Percentiles rank a stretch among this genome's conserved stretches.
phyloP scores from a whole-genome alignment of 2,888 invertebrate species.

The Tridacna gigas region DNA sequence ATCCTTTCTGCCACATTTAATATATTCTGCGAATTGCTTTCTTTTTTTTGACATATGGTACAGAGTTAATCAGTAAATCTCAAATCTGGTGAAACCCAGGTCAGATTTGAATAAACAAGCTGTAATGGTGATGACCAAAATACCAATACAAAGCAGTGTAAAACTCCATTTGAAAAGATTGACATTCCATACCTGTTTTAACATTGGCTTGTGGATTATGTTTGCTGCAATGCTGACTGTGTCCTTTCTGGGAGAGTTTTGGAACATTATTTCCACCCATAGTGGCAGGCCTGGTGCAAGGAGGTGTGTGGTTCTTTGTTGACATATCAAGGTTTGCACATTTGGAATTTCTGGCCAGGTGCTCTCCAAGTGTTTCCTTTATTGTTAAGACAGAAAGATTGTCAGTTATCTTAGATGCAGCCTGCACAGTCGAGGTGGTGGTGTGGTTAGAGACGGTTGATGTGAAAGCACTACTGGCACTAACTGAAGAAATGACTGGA shows the following conservation, averaged over 20 bases:
- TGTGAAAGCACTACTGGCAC: conserved; percentile 76
- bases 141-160: no score
- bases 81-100: no score
- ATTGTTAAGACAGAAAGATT: conserved; percentile 59
- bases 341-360: conserved; percentile 51
- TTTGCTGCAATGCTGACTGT: conserved; percentile 75
- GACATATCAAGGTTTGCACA: conserved; percentile 50
- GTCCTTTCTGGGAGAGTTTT: conserved; percentile 65
- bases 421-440: conserved; percentile 54
- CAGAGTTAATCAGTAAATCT: no score
- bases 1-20: no score
- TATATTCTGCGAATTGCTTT: no score
- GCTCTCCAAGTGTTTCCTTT: conserved; percentile 56
- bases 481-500: conserved; percentile 56
- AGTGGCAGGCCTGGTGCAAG: conserved; percentile 77
- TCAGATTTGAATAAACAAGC: no score
- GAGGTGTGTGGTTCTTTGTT: conserved; percentile 62
- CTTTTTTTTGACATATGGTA: no score
- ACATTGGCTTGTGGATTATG: conserved; percentile 58
- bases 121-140: no score
- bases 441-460: conserved; percentile 59
- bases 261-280: conserved; percentile 74
- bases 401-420: conserved; percentile 62
- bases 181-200: conserved; percentile 51
- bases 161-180: no score